A percentile compares a stretch with the other conserved stretches of the same genome.
These are phyloP conservation scores for Spea hammondii DNA, from an alignment of 2,797 vertebrate genomes.

Conservation along the genomic window DNA sequence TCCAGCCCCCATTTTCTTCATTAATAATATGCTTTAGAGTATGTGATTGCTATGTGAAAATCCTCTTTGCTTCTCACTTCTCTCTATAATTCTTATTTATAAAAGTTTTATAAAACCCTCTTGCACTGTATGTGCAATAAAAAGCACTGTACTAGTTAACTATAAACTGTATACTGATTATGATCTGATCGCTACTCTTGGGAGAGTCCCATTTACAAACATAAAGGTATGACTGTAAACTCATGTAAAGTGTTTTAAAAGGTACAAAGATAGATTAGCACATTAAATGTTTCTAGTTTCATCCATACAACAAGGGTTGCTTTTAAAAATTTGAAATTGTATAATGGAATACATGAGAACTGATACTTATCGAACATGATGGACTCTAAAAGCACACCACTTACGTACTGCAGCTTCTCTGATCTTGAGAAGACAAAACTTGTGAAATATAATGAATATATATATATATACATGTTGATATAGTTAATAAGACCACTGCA, in stretches of 20 bases:
- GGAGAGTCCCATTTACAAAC: not conserved
- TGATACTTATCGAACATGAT: conserved; percentile 37
- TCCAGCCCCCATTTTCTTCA: too few species aligned
- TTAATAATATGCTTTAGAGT: not conserved
- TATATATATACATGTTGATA: not conserved
- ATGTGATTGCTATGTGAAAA: conserved; percentile 1
- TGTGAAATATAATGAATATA: conserved; percentile 30
- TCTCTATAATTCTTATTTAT: not conserved
- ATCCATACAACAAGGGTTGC: conserved; percentile 12
- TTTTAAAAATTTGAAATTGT: conserved; percentile 24
- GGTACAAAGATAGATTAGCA: conserved; percentile 1
- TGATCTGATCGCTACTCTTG: too few species aligned
- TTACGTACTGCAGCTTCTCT: conserved; percentile 39
- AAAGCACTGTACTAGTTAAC: too few species aligned
- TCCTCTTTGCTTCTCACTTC: not conserved
- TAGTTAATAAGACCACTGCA: too few species aligned
- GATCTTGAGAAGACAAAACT: conserved; percentile 40
- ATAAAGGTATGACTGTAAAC: not conserved
- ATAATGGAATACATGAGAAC: conserved; percentile 34
- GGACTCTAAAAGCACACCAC: conserved; percentile 29
- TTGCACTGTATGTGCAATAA: too few species aligned
- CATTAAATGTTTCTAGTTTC: conserved; percentile 25
- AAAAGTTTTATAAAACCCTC: not conserved
- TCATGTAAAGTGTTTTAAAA: not conserved
- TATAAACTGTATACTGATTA: too few species aligned